A percentile compares a stretch with the other conserved stretches of the same genome.
Evolutionary conservation across 2,113 vertebrate species (phyloP).

Genomic region (Pelusios castaneus): DNA sequence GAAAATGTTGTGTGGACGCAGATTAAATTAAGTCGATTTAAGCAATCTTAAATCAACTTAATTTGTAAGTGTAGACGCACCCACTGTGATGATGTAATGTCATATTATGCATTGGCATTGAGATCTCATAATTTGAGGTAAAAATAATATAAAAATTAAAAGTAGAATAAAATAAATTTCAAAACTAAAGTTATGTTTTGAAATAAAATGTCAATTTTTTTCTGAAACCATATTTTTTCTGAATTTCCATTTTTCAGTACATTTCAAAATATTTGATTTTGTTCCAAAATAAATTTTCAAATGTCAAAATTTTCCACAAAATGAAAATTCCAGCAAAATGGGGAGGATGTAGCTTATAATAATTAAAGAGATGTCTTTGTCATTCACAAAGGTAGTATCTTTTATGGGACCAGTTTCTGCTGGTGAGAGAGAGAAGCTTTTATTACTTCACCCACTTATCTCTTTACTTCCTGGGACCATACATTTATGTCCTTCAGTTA

Average conservation of each 20-base stretch:
- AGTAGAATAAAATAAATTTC: not conserved
- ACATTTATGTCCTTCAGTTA: not conserved
- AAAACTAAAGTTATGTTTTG: not conserved
- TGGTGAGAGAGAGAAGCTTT: not conserved
- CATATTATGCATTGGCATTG: not conserved
- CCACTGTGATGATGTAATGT: not conserved
- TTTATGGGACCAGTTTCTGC: not conserved
- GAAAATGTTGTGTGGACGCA: no score
- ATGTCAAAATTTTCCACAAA: not conserved
- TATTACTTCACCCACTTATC: not conserved
- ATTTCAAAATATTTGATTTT: not conserved
- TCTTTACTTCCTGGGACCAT: not conserved
- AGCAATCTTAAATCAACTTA: no score
- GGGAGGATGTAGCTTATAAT: not conserved
- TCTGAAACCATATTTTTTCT: not conserved
- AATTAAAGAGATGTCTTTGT: not conserved
- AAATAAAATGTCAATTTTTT: not conserved
- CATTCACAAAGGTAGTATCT: not conserved
- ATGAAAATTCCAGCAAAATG: not conserved
- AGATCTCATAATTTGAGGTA: not conserved
- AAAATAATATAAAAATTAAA: not conserved
- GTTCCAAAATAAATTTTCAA: not conserved
- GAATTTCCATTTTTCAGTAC: not conserved
- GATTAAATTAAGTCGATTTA: no score
- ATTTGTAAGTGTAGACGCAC: no score